phyloP scores from a whole-genome alignment of 2,113 vertebrate genomes.

The Apteryx mantelli region DNA sequence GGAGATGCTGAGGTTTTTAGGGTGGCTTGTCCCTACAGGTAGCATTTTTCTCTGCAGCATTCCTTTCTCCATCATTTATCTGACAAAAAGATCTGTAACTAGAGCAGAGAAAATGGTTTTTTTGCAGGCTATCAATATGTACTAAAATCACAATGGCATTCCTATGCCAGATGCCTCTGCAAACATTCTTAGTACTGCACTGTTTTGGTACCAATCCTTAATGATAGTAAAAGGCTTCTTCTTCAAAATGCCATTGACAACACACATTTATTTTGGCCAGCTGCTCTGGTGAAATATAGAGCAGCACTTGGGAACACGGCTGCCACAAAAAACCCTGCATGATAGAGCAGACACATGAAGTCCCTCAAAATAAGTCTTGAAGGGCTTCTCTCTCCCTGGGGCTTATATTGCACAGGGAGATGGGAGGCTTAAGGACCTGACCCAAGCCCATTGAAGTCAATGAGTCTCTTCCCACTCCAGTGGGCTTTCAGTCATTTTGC shows the following conservation, averaged over 20 bases:
- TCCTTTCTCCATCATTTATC: neutral
- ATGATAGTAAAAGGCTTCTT: conserved; percentile 10
- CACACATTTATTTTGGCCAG: neutral
- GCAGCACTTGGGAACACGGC: neutral
- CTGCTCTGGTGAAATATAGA: neutral
- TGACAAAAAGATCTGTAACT: neutral
- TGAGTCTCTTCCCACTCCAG: neutral
- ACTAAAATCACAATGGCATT: neutral
- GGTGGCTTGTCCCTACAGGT: neutral
- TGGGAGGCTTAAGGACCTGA: neutral
- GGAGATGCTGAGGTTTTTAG: neutral
- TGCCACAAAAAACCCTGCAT: neutral
- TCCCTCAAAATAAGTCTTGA: neutral
- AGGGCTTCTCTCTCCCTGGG: neutral
- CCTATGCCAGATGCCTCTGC: neutral
- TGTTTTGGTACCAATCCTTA: neutral
- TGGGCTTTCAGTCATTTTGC: neutral
- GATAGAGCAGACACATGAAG: neutral
- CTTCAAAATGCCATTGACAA: neutral
- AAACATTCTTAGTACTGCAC: neutral
- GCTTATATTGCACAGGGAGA: neutral
- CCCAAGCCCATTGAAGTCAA: neutral
- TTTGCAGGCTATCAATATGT: neutral
- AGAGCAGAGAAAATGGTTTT: neutral
- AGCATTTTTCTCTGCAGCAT: neutral